Evolutionary conservation across 2,113 vertebrate species (phyloP).

Genomic region (Dasyurus viverrinus): DNA sequence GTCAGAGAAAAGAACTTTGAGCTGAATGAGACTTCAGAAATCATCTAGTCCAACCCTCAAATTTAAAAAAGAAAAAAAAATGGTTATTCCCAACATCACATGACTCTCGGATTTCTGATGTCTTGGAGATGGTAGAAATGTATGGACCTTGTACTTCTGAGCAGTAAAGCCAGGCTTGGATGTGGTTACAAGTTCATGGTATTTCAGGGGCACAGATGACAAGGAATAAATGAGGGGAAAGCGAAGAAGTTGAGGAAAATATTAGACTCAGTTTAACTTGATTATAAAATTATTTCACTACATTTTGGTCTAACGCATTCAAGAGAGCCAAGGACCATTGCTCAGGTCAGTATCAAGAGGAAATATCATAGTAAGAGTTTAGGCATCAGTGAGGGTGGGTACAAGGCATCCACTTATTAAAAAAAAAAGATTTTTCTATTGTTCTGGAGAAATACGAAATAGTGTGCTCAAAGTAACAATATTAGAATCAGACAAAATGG

Average conservation of each 20-base stretch:
- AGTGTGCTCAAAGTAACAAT: background rate
- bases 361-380: background rate
- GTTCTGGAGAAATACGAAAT: background rate
- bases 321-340: background rate
- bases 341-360: background rate
- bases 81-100: background rate
- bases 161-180: background rate
- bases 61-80: background rate
- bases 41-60: background rate
- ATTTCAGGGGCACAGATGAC: background rate
- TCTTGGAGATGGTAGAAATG: background rate
- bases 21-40: background rate
- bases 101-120: background rate
- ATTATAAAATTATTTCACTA: background rate
- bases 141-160: background rate
- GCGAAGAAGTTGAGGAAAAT: background rate
- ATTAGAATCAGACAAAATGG: background rate
- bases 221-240: background rate
- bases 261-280: accelerated
- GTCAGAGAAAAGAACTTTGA: background rate
- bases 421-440: background rate
- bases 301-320: background rate
- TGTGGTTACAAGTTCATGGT: background rate
- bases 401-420: background rate
- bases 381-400: background rate